Percentiles rank a stretch among this genome's conserved stretches.
Conservation (phyloP, 2,888 invertebrate species). For the Heterodera filipjevi region DNA sequence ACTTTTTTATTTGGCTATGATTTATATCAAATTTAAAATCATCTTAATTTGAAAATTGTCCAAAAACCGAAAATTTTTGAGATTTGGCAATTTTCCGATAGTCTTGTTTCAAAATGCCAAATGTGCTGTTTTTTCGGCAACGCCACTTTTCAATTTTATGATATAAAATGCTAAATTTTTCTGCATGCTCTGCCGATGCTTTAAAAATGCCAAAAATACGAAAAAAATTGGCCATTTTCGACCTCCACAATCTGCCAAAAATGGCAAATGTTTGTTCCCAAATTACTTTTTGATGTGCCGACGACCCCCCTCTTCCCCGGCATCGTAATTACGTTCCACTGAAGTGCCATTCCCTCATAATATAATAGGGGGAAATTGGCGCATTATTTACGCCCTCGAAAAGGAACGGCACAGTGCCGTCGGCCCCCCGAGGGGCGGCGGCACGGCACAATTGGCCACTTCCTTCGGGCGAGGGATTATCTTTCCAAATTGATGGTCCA, state of each 20-base stretch:
- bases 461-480: not conserved
- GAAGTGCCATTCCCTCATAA: not conserved
- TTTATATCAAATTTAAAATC: no score
- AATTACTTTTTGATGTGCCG: not conserved
- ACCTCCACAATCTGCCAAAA: not conserved
- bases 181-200: no score
- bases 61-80: no score
- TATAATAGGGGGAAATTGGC: not conserved
- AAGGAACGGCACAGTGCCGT: not conserved
- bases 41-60: no score
- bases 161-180: no score
- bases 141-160: no score
- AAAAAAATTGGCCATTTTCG: no score
- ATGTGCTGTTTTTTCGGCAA: no score
- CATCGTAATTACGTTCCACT: not conserved
- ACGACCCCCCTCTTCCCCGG: not conserved
- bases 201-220: no score
- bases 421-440: not conserved
- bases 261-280: not conserved
- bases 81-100: no score
- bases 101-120: no score
- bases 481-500: not conserved
- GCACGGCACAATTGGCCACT: not conserved
- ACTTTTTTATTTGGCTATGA: no score
- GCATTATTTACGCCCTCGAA: not conserved